Evolutionary conservation across 2,888 invertebrate genomes (phyloP), one percentile per base, ranked within the genome.

Genomic region (Lasioglossum villosulum): DNA sequence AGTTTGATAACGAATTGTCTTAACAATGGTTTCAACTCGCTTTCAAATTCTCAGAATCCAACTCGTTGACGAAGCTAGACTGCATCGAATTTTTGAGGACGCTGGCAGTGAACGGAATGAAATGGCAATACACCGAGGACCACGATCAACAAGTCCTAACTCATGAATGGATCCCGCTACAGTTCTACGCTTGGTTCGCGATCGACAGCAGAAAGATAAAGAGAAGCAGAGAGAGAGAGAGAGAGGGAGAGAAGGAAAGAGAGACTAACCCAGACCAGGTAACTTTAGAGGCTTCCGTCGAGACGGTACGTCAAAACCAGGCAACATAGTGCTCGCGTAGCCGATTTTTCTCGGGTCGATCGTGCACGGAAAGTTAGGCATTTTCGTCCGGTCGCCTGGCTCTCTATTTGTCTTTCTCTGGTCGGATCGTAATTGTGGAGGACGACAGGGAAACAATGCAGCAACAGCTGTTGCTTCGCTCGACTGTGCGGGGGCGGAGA

Each of bases 401-500:
- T 6, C 14, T 14, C 39, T 66, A 14, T 72, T 45, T 71, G 48
- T 34, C 72, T n/a, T 75, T 45, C 66, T 48, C 27, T 39, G 56
- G n/a, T 37, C 39, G 42, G 72, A 78, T 74, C 78, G 78, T 82
- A 87, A 86, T 83, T 87, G 87, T 83, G 84, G n/a, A 70, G 39
- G 75, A 78, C 80, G 90, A 89, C 86, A 86, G 85, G 88, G 86
- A 92, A 92, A 91, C 93, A 92, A 91, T 90, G 90, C 88, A 83
- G 59, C 77, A 88, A 91, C 92, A 91, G 92, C 92, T 92, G 92
- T 93, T 93, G 91, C 91, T 91, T 90, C 89, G 89, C 68, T 88
- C 66, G 82, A 78, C 83, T 84, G 77, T 82, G 78, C 74, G 70
- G 73, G n/a, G 37, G 68, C 23, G 68, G 12, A n/a, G 34, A 4